These are phyloP conservation scores for Drosophila neotestacea DNA, from an alignment of 2,888 invertebrate species.

Conservation along the genomic window DNA sequence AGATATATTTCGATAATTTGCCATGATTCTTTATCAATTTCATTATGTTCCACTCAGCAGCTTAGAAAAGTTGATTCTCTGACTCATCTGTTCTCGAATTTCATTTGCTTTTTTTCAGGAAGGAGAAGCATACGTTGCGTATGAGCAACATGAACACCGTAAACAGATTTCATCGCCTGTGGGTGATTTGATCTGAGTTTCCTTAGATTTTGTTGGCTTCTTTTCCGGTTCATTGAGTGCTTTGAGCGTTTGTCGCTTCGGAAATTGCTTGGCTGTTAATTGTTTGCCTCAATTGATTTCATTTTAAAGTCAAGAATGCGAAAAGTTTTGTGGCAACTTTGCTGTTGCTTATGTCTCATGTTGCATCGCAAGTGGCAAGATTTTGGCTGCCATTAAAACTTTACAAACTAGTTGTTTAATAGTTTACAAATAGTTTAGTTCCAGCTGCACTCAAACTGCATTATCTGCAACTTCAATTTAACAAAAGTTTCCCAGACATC, in stretches of 20 bases:
- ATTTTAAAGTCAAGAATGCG: slow-evolving; percentile 62
- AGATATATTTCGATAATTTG: slow-evolving; percentile 30
- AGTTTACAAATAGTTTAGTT: slow-evolving; percentile 57
- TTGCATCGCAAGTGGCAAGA: slow-evolving; percentile 40
- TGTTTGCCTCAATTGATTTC: slow-evolving; percentile 73
- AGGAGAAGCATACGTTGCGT: slow-evolving; percentile 42
- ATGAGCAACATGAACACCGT: slow-evolving; percentile 50
- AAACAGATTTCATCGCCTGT: slow-evolving; percentile 38
- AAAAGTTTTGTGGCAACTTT: slow-evolving; percentile 50
- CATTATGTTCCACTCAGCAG: slow-evolving; percentile 26
- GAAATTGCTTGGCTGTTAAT: slow-evolving; percentile 73
- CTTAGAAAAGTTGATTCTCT: slow-evolving; percentile 5
- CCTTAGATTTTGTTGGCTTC: slow-evolving; percentile 29
- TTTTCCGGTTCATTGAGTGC: slow-evolving; percentile 61
- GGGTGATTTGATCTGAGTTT: slow-evolving; percentile 32
- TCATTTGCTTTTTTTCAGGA: background rate
- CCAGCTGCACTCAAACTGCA: slow-evolving; percentile 32
- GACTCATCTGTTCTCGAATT: background rate
- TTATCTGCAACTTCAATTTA: slow-evolving; percentile 19
- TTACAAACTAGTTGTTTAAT: slow-evolving; percentile 50
- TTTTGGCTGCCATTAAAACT: slow-evolving; percentile 54
- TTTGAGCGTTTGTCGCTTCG: slow-evolving; percentile 62
- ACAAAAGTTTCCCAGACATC: slow-evolving; percentile 5
- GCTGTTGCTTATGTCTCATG: slow-evolving; percentile 16
- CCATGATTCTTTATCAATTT: slow-evolving; percentile 27